Evolutionary conservation across 2,113 vertebrate species (phyloP), one percentile per base, ranked within the genome.

Genomic region (Nycticryphes semicollaris): DNA sequence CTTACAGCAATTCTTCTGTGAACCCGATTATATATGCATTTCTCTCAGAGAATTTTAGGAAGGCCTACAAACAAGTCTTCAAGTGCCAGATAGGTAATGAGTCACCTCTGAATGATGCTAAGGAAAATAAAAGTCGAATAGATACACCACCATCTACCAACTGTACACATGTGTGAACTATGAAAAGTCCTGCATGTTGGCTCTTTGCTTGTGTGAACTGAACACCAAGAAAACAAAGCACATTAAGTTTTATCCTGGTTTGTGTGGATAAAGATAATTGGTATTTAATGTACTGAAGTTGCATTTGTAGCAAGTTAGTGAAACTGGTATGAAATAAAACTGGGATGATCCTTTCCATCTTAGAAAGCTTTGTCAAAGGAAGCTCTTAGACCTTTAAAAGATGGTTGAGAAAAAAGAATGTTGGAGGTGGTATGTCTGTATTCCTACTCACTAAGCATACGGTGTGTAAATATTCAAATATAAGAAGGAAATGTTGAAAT

Each of bases 1-100:
- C 99, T 6, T 99, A 99, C 97, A 99, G 99, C 98, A 99, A 99
- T 95, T 99, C 99, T 22, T 99, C 99, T 0, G 99, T 99, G 91
- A 99, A 99, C 90, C 99, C 99, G 3, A 99, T 99, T 96, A 99
- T 99, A 95, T 99, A 99, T 0, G 99, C 98, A 1, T 99, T 99
- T 89, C 98, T 99, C 48, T 99, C 99, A 0, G 99, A 99, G 97
- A 99, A 99, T 97, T 99, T 99, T 97, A 97, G 99, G 90, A 99
- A 99, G 94, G 99, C 99, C 25, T 99, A 99, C 90, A 99, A 99
- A 93, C 99, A 99, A 96, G 99, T 99, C 88, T 99, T 99, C 97
- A 98, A 98, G 73, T 99, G 99, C 83, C 98, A 97, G 87, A 90
- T 97, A 21, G 45, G 90, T 79, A 94, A 95, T 0, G 93, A 97